These are phyloP conservation scores for Drosophila melanogaster DNA, from an alignment of 1,140 invertebrate genomes.

Conservation along the genomic window Release_6_plus_ISO1_MT NT_033777.3:18950001-18950500, in stretches of 20 bases:
- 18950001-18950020: conserved; percentile 80
- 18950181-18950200: conserved; percentile 57
- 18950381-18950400: conserved; percentile 17
- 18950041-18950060: conserved; percentile 57
- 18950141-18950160: background rate
- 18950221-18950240: conserved; percentile 53
- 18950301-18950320: conserved; percentile 51
- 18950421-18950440: conserved; percentile 50
- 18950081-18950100: conserved; percentile 55
- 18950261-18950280: conserved; percentile 16
- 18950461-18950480: conserved; percentile 21
- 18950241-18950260: conserved; percentile 49
- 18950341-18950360: conserved; percentile 47
- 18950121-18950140: conserved; percentile 24
- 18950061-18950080: conserved; percentile 40
- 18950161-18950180: conserved; percentile 52
- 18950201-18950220: conserved; percentile 84
- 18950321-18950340: conserved; percentile 14
- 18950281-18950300: conserved; percentile 21
- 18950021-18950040: conserved; percentile 67
- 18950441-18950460: conserved; percentile 33
- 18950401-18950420: conserved; percentile 28
- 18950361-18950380: background rate
- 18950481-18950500: conserved; percentile 12
- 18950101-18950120: conserved; percentile 25